Percentiles rank a stretch among this genome's conserved stretches.
Evolutionary conservation across 2,797 vertebrate species (phyloP).

Genomic region (Labeo calbasu): DNA sequence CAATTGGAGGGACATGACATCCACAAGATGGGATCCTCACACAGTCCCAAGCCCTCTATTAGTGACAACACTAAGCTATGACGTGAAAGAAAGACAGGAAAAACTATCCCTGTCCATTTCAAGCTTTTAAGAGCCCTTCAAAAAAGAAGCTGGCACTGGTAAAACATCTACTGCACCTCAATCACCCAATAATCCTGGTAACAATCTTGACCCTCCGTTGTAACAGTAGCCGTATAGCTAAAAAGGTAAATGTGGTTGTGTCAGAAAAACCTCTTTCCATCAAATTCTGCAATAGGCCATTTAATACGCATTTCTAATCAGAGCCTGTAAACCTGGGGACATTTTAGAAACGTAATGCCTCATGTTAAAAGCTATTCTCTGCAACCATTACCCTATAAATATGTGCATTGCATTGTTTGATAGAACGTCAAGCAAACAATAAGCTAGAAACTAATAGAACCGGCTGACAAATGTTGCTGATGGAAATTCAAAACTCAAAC

Average conservation of each 20-base stretch:
- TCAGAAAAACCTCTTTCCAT: background rate
- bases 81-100: background rate
- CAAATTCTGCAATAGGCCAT: slow-evolving; percentile 19
- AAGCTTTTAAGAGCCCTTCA: background rate
- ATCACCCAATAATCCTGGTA: background rate
- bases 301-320: slow-evolving; percentile 22
- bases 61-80: background rate
- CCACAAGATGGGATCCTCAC: background rate
- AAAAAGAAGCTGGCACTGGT: background rate
- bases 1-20: background rate
- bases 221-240: background rate
- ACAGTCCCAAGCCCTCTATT: background rate
- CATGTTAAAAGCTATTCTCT: slow-evolving; percentile 19
- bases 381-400: slow-evolving; percentile 20
- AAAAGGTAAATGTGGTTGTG: background rate
- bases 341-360: background rate
- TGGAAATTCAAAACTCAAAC: background rate
- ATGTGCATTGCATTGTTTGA: slow-evolving; percentile 3
- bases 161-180: background rate
- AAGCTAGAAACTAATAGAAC: slow-evolving; percentile 18
- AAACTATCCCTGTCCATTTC: background rate
- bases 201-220: background rate
- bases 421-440: slow-evolving; percentile 10
- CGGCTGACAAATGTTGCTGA: slow-evolving; percentile 7
- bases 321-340: background rate